Conservation (phyloP, 2,888 invertebrate species). For the Colletes collaris region DNA sequence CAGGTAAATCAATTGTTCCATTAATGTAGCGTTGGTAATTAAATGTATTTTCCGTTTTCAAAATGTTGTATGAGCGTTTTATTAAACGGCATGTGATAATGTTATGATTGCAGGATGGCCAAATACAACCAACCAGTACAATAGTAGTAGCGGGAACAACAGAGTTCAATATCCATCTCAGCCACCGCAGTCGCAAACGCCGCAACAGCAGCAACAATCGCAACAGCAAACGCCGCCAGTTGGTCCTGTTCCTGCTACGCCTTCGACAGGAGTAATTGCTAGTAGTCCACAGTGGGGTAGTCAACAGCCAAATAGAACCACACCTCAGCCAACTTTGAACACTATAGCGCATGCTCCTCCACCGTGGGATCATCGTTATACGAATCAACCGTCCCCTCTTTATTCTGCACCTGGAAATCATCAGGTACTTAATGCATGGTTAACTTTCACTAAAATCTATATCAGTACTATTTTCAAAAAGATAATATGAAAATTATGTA, state of each 20-base stretch:
- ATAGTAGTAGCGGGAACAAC: conserved; percentile 76
- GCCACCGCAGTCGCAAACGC: conserved; percentile 72
- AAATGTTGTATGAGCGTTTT: background rate
- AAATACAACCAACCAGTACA: conserved; percentile 84
- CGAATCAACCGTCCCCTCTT: conserved; percentile 79
- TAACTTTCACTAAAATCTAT: too few relatives aligned
- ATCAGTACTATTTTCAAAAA: too few relatives aligned
- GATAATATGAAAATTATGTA: too few relatives aligned
- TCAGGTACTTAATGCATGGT: conserved; percentile 70
- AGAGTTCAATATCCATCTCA: conserved; percentile 80
- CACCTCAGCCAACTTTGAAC: conserved; percentile 77
- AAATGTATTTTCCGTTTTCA: background rate
- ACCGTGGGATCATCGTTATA: conserved; percentile 81
- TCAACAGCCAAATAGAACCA: conserved; percentile 75
- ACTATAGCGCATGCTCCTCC: conserved; percentile 77
- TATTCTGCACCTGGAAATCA: conserved; percentile 79
- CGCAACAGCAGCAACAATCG: conserved; percentile 67
- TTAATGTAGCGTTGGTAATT: background rate
- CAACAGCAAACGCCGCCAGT: conserved; percentile 70
- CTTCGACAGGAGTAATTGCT: conserved; percentile 65
- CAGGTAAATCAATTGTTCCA: conserved; percentile 83
- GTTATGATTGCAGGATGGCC: conserved; percentile 85
- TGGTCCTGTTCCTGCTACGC: conserved; percentile 69
- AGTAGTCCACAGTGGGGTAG: conserved; percentile 77
- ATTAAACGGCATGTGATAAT: background rate